Percentiles rank a stretch among this genome's conserved stretches.
Evolutionary conservation across 2,113 vertebrate genomes (phyloP).

Genomic region (Fukomys damarensis): DNA sequence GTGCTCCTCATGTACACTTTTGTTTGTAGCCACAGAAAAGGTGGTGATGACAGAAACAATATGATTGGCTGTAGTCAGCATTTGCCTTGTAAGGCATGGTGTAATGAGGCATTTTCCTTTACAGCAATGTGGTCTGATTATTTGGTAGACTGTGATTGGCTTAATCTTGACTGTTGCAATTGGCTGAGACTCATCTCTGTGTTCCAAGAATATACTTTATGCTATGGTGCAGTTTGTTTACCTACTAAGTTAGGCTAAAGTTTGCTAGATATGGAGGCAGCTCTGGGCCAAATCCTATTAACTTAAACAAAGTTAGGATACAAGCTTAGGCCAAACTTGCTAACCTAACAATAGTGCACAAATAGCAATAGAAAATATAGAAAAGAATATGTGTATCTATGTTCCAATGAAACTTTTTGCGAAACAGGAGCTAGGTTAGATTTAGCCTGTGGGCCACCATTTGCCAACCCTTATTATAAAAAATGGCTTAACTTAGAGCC

Average conservation of each 20-base stretch:
- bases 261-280: not conserved
- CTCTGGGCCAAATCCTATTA: not conserved
- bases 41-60: not conserved
- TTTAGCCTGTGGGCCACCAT: not conserved
- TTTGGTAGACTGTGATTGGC: not conserved
- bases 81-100: not conserved
- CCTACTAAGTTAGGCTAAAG: not conserved
- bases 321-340: not conserved
- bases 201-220: not conserved
- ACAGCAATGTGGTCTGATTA: not conserved
- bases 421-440: not conserved
- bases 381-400: not conserved
- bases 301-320: not conserved
- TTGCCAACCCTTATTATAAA: not conserved
- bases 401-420: not conserved
- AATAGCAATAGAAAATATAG: not conserved
- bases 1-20: too few species aligned
- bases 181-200: not conserved
- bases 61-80: not conserved
- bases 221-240: not conserved
- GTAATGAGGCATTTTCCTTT: not conserved
- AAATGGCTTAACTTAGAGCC: not conserved
- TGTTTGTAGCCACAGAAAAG: not conserved
- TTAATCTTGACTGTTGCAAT: not conserved
- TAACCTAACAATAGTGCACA: not conserved